Evolutionary conservation across 2,797 vertebrate species (phyloP), one percentile per base, ranked within the genome.

Genomic region (Spea hammondii): DNA sequence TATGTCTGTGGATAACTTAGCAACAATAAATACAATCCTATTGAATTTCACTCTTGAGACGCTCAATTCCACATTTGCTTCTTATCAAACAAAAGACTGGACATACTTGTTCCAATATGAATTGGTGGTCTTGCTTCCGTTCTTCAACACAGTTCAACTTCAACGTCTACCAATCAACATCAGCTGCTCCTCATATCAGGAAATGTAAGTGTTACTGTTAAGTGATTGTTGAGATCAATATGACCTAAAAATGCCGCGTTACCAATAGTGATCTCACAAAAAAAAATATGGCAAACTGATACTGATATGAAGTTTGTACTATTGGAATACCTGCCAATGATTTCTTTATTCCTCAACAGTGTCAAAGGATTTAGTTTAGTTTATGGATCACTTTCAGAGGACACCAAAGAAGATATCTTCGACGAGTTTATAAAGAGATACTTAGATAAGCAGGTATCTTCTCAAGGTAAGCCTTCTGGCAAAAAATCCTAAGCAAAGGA

Each of bases 151-250:
- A 62, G 9, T 11, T 0, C 44, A 53, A 13, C 54, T 77, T 48
- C n/a, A 54, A 7, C 11, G 57, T 3, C 7, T 80, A 12, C 73
- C 79, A 14, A 8, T 8, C 10, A 14, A 66, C 48, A 71, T 80
- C 11, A 49, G 32, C 51, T 80, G 79, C 44, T 49, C 68, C 3
- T 76, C 67, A 5, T 76, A 59, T 50, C 79, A 60, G 69, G 74
- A 75, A 59, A 80, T 79, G 77, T 79, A 68, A 79, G 70, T 79
- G 55, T 48, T 59, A 59, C 55, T 13, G 53, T 53, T 1, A 2
- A 32, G 32, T 32, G 32, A 32, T 32, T 3, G 32, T 32, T 32
- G 32, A 32, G 32, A 32, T 32, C 17, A 1, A 17, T 17, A 17
- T 17, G 17, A 17, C 17, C 17, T 17, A 17, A 17, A 17, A 17